Evolutionary conservation across 2,113 vertebrate genomes (phyloP), one percentile per base, ranked within the genome.

Genomic region (Aepyceros melampus): DNA sequence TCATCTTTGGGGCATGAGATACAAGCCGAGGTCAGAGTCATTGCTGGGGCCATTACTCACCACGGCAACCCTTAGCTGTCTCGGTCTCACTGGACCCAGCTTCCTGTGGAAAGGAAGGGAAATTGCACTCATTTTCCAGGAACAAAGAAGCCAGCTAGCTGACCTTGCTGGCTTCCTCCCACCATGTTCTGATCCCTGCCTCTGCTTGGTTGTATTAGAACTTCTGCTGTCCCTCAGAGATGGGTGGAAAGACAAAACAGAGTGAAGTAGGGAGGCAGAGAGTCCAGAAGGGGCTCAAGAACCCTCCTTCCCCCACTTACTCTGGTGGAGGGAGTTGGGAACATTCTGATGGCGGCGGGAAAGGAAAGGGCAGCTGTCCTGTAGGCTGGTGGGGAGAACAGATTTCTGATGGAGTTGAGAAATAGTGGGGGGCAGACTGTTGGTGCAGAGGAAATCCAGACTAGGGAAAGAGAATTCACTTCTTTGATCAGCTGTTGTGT

Each of bases 61-160:
- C 98, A 97, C 62, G 94, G 98, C 96, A 98, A 98, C 97, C 89
- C 95, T 95, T 6, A 0, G 95, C 64, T 7, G 51, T 71, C 2
- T 4, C 87, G 12, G 2, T 15, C 82, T 94, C 15, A 2, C 95
- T 89, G 96, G 87, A 58, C 98, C 56, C 81, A 27, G 95, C 90
- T 96, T 96, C 87, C 85, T 45, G 0, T 10, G 86, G 97, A 91
- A 97, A 96, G 91, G 60, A 95, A 97, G 86, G 91, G 95, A 98
- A 97, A 98, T 98, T 96, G 67, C 94, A 55, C 36, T 98, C 82
- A 97, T 97, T 97, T 98, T 96, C 97, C 27, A 11, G 93, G 97
- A 97, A 97, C 85, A 95, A 96, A 98, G 96, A 94, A 78, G 79
- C 82, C 71, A n/a, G 95, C 31, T 49, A 2, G 3, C 64, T 0